Evolutionary conservation across 2,888 invertebrate species (phyloP).

Genomic region (Gymnosoma rotundatum): DNA sequence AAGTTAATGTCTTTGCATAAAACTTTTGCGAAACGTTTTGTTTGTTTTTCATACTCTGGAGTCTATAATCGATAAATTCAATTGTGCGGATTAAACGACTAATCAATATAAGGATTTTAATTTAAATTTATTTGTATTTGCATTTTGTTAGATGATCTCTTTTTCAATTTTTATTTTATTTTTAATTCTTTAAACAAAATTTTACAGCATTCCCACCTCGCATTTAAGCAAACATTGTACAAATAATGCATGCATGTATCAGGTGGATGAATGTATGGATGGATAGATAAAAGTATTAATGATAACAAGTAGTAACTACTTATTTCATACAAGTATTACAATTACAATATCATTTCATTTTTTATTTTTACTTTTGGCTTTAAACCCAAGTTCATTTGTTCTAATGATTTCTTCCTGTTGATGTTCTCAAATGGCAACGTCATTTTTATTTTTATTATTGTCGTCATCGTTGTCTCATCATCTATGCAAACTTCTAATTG

Average conservation of each 20-base stretch:
- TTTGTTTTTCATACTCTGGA: too few species aligned
- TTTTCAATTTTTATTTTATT: too few species aligned
- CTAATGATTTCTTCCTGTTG: conserved; percentile 70
- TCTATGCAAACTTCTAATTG: conserved; percentile 30
- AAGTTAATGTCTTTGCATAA: too few species aligned
- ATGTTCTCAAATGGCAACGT: conserved; percentile 63
- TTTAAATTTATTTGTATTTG: too few species aligned
- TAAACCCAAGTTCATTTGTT: conserved; percentile 61
- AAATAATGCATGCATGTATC: conserved; percentile 32
- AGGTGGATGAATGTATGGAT: conserved; percentile 50
- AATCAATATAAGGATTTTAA: too few species aligned
- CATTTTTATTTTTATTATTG: conserved; percentile 34
- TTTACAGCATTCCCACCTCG: neutral
- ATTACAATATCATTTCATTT: conserved; percentile 53
- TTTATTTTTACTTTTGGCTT: conserved; percentile 46
- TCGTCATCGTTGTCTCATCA: conserved; percentile 25
- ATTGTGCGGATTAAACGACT: too few species aligned
- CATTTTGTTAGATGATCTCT: too few species aligned
- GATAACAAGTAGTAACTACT: conserved; percentile 16
- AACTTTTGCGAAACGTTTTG: too few species aligned
- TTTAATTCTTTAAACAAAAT: too few species aligned
- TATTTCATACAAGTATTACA: conserved; percentile 51
- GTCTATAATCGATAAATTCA: too few species aligned
- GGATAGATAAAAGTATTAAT: conserved; percentile 21
- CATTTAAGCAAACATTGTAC: conserved; percentile 7